These are phyloP conservation scores for Crocallis elinguaria DNA, from an alignment of 2,888 invertebrate species.

Conservation along the genomic window DNA sequence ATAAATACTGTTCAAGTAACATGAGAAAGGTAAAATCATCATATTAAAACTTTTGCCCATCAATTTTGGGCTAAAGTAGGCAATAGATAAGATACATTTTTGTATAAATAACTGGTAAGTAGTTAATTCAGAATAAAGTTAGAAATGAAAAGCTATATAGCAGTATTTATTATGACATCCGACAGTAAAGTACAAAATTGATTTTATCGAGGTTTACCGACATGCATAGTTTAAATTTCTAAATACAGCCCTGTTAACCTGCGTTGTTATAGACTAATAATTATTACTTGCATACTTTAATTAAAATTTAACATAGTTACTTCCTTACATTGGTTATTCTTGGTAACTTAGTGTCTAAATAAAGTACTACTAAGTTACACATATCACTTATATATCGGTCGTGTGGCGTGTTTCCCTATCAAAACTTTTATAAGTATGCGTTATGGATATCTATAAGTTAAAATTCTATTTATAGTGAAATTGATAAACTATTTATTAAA, in stretches of 20 bases:
- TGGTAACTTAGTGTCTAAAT: no score
- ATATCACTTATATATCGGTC: no score
- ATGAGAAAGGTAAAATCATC: constrained; percentile 74
- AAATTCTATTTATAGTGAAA: neutral
- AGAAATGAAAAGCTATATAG: constrained; percentile 70
- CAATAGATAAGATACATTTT: constrained; percentile 64
- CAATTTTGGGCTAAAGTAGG: constrained; percentile 60
- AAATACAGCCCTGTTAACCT: constrained; percentile 48
- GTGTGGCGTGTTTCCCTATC: no score
- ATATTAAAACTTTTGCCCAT: constrained; percentile 60
- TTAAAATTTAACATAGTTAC: constrained; percentile 51
- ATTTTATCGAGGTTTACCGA: constrained; percentile 72
- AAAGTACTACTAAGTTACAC: no score
- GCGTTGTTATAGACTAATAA: constrained; percentile 53
- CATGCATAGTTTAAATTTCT: constrained; percentile 69
- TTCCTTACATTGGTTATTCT: no score
- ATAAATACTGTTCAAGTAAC: constrained; percentile 82
- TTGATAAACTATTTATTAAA: neutral
- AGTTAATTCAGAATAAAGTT: constrained; percentile 65
- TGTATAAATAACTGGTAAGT: constrained; percentile 45
- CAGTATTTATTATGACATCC: constrained; percentile 81
- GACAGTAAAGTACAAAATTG: constrained; percentile 80
- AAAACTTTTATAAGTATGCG: no score
- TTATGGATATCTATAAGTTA: neutral
- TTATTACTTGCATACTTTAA: constrained; percentile 60